phyloP scores from a whole-genome alignment of 2,888 invertebrate species.

The Drosophila nr. perissopoda region DNA sequence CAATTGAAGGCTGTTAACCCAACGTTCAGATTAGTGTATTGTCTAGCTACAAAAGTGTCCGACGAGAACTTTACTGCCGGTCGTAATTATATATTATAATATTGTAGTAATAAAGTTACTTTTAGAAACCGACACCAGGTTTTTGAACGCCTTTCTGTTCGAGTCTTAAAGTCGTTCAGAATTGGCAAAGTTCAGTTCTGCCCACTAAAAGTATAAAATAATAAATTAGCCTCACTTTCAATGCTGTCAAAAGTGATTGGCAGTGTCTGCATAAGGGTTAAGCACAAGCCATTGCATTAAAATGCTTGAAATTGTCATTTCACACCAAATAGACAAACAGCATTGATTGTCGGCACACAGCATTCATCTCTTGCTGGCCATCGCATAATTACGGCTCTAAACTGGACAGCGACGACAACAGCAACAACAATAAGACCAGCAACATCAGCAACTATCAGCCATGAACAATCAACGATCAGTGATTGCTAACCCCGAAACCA shows the following conservation, averaged over 20 bases:
- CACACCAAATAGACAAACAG: slow-evolving; percentile 42
- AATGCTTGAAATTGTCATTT: slow-evolving; percentile 25
- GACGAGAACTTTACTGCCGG: neutral
- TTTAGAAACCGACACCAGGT: neutral
- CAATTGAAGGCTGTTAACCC: slow-evolving; percentile 15
- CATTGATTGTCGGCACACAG: slow-evolving; percentile 17
- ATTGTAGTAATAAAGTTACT: neutral
- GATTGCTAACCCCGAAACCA: slow-evolving; percentile 39
- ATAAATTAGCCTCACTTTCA: neutral
- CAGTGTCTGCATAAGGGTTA: slow-evolving; percentile 1
- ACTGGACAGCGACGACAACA: slow-evolving; percentile 21
- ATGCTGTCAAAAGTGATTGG: neutral
- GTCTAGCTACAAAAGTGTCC: neutral
- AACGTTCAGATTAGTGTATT: neutral
- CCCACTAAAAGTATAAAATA: neutral
- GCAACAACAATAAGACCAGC: slow-evolving; percentile 9
- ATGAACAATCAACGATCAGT: slow-evolving; percentile 38
- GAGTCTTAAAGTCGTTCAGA: neutral
- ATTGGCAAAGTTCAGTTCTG: neutral
- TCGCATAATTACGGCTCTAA: slow-evolving; percentile 30
- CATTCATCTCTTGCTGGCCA: slow-evolving; percentile 5
- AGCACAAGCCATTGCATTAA: neutral
- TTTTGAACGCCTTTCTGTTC: neutral
- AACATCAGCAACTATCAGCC: slow-evolving; percentile 20
- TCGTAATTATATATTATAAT: neutral